Evolutionary conservation across 2,888 invertebrate genomes (phyloP).

Genomic region (Acrobasis repandana): DNA sequence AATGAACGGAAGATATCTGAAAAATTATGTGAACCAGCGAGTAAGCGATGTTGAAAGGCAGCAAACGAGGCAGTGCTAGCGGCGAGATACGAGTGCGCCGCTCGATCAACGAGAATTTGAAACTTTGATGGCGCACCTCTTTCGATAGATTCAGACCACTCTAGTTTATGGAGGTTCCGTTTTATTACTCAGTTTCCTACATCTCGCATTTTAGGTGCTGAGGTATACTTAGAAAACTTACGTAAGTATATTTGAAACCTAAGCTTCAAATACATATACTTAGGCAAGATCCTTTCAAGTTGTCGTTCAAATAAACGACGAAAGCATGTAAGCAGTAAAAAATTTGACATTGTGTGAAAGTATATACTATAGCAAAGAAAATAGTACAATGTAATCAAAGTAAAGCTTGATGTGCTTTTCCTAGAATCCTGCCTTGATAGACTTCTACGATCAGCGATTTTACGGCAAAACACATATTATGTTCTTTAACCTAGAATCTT

Average conservation of each 20-base stretch:
- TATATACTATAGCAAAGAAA: no score
- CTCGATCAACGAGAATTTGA: slow-evolving; percentile 51
- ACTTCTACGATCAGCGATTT: no score
- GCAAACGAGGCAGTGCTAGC: slow-evolving; percentile 32
- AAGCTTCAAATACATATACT: not conserved
- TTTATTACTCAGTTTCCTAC: slow-evolving; percentile 37
- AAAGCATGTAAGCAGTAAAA: no score
- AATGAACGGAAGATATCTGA: slow-evolving; percentile 2
- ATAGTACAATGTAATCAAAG: no score
- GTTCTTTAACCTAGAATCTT: no score
- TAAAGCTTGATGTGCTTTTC: no score
- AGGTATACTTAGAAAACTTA: not conserved
- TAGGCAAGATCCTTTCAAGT: not conserved
- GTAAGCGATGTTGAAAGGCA: slow-evolving; percentile 24
- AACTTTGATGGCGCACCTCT: slow-evolving; percentile 45
- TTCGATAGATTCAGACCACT: slow-evolving; percentile 43
- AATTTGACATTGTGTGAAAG: no score
- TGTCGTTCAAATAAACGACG: no score
- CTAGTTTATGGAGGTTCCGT: slow-evolving; percentile 44
- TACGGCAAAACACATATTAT: no score
- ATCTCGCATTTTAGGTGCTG: slow-evolving; percentile 33
- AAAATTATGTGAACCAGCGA: slow-evolving; percentile 10
- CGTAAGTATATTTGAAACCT: not conserved
- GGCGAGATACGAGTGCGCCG: slow-evolving; percentile 26
- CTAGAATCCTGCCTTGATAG: no score